A percentile compares a stretch with the other conserved stretches of the same genome.
Evolutionary conservation across 1,140 invertebrate species (phyloP).

Genomic region (Heliothis subflexa): DNA sequence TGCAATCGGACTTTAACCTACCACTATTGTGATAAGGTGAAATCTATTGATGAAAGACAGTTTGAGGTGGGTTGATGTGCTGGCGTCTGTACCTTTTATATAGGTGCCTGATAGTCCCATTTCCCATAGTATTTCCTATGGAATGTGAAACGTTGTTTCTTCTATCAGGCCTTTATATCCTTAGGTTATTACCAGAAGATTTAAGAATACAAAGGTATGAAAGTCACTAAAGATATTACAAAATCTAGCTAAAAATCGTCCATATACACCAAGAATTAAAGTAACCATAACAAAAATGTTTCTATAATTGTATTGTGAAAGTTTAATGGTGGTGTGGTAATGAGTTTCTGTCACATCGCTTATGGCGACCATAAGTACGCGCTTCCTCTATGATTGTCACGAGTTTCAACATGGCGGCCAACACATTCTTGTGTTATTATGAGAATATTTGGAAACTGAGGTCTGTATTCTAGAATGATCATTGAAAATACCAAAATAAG

Average conservation of each 20-base stretch:
- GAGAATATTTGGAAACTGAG: neutral
- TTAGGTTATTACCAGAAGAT: too few relatives aligned
- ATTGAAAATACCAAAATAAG: neutral
- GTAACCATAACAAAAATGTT: constrained; percentile 1
- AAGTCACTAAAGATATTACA: neutral
- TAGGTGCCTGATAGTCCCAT: too few relatives aligned
- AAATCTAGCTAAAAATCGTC: neutral
- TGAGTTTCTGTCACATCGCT: constrained; percentile 2
- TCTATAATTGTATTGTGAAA: constrained; percentile 2
- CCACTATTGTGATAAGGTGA: too few relatives aligned
- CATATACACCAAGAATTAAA: neutral
- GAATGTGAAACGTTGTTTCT: too few relatives aligned
- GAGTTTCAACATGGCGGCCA: constrained; percentile 1
- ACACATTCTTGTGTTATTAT: neutral
- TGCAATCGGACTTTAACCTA: too few relatives aligned
- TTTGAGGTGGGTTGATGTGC: too few relatives aligned
- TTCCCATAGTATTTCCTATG: too few relatives aligned
- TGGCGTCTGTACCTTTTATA: too few relatives aligned
- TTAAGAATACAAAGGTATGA: too few relatives aligned
- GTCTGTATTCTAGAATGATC: too few relatives aligned
- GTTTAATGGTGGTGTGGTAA: neutral
- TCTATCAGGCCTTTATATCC: too few relatives aligned
- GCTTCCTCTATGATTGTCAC: constrained; percentile 14
- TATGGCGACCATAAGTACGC: neutral
- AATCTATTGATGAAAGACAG: too few relatives aligned